A percentile compares a stretch with the other conserved stretches of the same genome.
Conservation (phyloP, 2,888 invertebrate genomes). For the Brachyptera risi region DNA sequence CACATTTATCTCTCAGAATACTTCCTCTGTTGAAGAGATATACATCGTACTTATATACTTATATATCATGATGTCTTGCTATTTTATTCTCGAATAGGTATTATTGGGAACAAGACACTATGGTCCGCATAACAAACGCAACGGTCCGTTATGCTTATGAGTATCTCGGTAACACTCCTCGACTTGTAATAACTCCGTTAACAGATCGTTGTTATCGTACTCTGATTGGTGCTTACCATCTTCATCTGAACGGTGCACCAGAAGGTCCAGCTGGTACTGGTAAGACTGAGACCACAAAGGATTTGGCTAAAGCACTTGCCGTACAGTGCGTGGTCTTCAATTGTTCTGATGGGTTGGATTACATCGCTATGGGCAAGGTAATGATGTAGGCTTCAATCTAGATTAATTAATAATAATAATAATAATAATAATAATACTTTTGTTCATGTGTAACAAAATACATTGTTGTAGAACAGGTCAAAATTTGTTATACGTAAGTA, state of each 20-base stretch:
- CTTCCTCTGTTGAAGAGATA: too few species aligned
- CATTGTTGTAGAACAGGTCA: too few species aligned
- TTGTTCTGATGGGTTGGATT: slow-evolving; percentile 81
- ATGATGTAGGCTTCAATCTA: neutral
- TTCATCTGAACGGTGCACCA: slow-evolving; percentile 80
- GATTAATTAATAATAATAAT: too few species aligned
- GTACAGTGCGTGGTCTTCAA: slow-evolving; percentile 88
- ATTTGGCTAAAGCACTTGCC: slow-evolving; percentile 86
- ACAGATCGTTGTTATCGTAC: slow-evolving; percentile 80
- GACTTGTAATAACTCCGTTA: slow-evolving; percentile 70
- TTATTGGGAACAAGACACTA: slow-evolving; percentile 60
- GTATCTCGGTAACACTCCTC: slow-evolving; percentile 75
- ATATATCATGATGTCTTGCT: too few species aligned
- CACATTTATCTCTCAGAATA: too few species aligned
- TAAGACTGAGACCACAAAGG: slow-evolving; percentile 89
- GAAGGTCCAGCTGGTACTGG: slow-evolving; percentile 86
- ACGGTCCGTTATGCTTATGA: slow-evolving; percentile 76
- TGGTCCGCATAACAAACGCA: slow-evolving; percentile 74
- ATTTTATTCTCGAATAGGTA: too few species aligned
- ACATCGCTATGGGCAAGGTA: slow-evolving; percentile 77
- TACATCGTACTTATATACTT: too few species aligned
- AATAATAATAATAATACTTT: too few species aligned
- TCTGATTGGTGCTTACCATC: slow-evolving; percentile 74
- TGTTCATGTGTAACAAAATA: too few species aligned
- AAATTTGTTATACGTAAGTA: too few species aligned